Evolutionary conservation across 2,888 invertebrate genomes (phyloP).

Genomic region (Leptopilina syphax): DNA sequence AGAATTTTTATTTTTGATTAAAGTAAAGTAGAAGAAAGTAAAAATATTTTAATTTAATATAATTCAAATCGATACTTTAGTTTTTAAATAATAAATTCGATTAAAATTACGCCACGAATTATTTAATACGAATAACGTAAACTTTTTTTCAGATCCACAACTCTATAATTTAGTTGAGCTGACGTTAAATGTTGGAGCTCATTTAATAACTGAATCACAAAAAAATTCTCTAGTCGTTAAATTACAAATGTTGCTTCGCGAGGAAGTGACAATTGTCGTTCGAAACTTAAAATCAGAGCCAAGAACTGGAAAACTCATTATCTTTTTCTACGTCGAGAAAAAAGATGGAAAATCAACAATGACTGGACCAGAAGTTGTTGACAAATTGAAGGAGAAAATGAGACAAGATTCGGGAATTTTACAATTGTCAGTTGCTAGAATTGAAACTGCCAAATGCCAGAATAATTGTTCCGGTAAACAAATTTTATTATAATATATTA

Average conservation of each 20-base stretch:
- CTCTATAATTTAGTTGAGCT: constrained; percentile 88
- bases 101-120: no score
- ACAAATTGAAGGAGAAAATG: constrained; percentile 83
- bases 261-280: constrained; percentile 81
- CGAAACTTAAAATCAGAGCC: constrained; percentile 78
- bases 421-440: constrained; percentile 85
- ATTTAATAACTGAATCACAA: constrained; percentile 83
- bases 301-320: constrained; percentile 77
- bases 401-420: constrained; percentile 84
- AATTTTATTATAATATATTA: not conserved
- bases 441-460: constrained; percentile 92
- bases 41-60: no score
- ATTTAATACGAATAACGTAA: no score
- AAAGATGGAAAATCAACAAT: constrained; percentile 77
- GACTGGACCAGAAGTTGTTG: constrained; percentile 83
- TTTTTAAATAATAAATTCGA: no score
- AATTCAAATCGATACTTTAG: no score
- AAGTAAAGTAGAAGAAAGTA: no score
- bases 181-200: constrained; percentile 86
- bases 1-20: no score
- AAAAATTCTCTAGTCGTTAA: constrained; percentile 88
- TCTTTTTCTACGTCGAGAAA: constrained; percentile 84
- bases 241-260: constrained; percentile 87
- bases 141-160: constrained; percentile 81
- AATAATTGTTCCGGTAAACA: constrained; percentile 89